Evolutionary conservation across 2,888 invertebrate species (phyloP), one percentile per base, ranked within the genome.

Genomic region (Leptothorax acervorum): DNA sequence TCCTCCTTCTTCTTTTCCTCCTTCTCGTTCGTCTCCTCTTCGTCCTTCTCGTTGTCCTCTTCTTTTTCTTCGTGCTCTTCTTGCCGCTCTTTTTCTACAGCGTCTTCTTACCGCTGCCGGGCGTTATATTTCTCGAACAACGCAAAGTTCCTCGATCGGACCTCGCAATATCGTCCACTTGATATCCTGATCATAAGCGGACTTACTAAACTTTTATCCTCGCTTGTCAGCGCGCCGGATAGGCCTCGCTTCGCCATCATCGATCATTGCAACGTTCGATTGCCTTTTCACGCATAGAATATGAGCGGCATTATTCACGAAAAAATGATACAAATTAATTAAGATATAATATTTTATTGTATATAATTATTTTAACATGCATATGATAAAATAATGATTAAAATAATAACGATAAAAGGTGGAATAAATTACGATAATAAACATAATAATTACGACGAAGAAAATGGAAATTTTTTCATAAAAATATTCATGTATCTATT

Each of bases 51-150:
- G 23, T 12, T 75, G 68, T 83, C 83, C 66, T 87, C 85, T 82
- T 79, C 79, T 31, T 83, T 51, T 63, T 65, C 51, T 45, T 66
- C 68, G 62, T 78, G 48, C 60, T 71, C 84, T 74, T 83, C 84
- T 88, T 84, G 74, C 28, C 78, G 18, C 11, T 63, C 45, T 51
- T 70, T 74, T 68, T 82, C 62, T 60, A 48, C 66, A 60, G n/a
- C 51, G 18, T 73, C 73, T 66, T 79, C 70, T 66, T 53, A 39
- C 39, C 66, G 9, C 31, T 39, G 15, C 53, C 23, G 31, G n/a
- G 35, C 75, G 51, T 84, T 76, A 62, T 63, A 82, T 70, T 60
- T 79, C 55, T 79, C 35, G 23, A 35, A 48, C 63, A 82, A 82
- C 23, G 23, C 68, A 68, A 68, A 82, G 31, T 39, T 79, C 35